Evolutionary conservation across 1,140 invertebrate genomes (phyloP), one percentile per base, ranked within the genome.

Genomic region (Adelges cooleyi): DNA sequence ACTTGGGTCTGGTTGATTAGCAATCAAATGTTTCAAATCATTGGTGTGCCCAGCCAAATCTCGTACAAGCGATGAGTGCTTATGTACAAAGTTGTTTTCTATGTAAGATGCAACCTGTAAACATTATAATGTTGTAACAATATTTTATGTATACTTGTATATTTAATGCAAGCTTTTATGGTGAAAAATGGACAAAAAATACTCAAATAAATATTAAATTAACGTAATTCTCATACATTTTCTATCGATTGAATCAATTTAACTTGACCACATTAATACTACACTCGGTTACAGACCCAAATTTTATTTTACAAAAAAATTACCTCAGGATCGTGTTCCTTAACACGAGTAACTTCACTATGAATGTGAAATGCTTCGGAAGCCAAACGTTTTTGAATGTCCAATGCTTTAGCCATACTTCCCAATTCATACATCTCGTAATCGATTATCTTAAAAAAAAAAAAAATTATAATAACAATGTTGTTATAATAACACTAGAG

Each of bases 21-120:
- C 72, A 36, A 86, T 77, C 68, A 90, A 75, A 49, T 79, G 79
- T 69, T 83, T 83, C 68, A 90, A 76, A 73, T 89, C 86, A 20
- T 79, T 79, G 59, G 81, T 80, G 74, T 89, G 80, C 9, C 87
- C 87, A 38, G 86, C 80, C 1, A 90, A 72, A 29, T 79, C 76
- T 65, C 87, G 80, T 66, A 90, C 80, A 13, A 70, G 78, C 13
- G 84, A 78, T 0, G 84, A 75, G 33, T 89, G 85, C 59, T 83
- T 71, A 71, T 83, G 79, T 66, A 87, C 77, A 74, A 87, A 89
- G 67, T 86, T 78, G 67, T 89, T 84, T 69, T 89, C 86, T 0
- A 90, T 70, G 69, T 82, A 88, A 70, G 85, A 82, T 36, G 82
- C 80, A 68, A 87, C 75, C 80, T 81, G n/a, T n/a, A n/a, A n/a